These are phyloP conservation scores for Campoletis raptor DNA, from an alignment of 2,888 invertebrate genomes.

Conservation along the genomic window DNA sequence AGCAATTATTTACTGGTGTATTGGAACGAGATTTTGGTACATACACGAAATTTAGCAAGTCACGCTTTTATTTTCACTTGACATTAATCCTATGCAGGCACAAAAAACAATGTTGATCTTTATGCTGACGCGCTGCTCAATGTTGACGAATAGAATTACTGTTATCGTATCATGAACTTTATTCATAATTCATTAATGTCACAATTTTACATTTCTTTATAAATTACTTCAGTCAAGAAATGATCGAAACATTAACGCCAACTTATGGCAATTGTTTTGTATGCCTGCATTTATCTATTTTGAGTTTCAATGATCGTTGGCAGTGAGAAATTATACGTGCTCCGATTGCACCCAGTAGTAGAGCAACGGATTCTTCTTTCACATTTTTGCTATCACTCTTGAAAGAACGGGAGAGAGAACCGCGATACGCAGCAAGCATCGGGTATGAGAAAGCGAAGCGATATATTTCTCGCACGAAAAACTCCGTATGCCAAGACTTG, in stretches of 20 bases:
- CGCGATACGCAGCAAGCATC: constrained; percentile 38
- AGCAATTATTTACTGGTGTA: constrained; percentile 11
- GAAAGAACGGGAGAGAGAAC: constrained; percentile 14
- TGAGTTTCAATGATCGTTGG: background rate
- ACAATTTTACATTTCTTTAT: background rate
- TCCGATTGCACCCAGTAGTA: constrained; percentile 45
- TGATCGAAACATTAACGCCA: background rate
- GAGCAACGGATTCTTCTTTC: constrained; percentile 26
- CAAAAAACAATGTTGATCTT: no score
- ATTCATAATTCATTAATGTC: no score
- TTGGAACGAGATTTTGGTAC: background rate
- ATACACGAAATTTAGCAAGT: background rate
- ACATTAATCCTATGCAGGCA: background rate
- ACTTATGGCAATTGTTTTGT: background rate
- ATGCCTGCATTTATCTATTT: background rate
- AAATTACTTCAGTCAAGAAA: background rate
- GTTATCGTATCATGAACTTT: no score
- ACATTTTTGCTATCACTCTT: constrained; percentile 12
- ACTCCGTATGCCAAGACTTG: constrained; percentile 29
- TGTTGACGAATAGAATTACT: no score
- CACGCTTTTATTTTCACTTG: background rate
- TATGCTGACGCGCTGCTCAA: no score
- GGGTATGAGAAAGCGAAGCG: constrained; percentile 44
- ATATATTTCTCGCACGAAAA: constrained; percentile 56
- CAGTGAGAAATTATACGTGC: constrained; percentile 53